Conservation (phyloP, 2,888 invertebrate species). For the Hyalella azteca region DNA sequence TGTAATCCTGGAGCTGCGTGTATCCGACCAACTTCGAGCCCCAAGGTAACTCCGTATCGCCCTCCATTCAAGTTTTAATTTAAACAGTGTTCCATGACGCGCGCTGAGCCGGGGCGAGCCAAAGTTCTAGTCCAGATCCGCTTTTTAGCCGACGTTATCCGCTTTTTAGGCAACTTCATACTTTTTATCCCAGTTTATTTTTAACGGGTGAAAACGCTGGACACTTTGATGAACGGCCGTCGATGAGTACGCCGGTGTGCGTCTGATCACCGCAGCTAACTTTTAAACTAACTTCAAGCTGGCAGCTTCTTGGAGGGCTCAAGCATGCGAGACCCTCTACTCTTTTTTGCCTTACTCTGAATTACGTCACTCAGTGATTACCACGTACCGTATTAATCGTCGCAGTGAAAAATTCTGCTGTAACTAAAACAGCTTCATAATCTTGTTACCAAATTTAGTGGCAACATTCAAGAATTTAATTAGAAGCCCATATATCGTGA, state of each 20-base stretch:
- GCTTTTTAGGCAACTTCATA: constrained; percentile 6
- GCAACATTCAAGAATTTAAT: too few relatives aligned
- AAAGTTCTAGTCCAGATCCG: constrained; percentile 13
- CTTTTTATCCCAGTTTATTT: constrained; percentile 25
- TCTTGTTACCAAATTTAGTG: too few relatives aligned
- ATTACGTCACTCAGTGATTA: too few relatives aligned
- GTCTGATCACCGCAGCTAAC: not conserved
- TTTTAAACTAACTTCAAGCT: not conserved
- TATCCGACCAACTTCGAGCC: not conserved
- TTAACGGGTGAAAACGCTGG: constrained; percentile 7
- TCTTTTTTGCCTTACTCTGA: too few relatives aligned
- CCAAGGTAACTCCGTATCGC: constrained; percentile 9
- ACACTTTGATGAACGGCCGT: constrained; percentile 21
- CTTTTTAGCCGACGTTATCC: constrained; percentile 21
- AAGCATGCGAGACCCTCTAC: too few relatives aligned
- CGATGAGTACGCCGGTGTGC: constrained; percentile 2
- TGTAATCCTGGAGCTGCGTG: not conserved
- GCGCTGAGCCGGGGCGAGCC: not conserved
- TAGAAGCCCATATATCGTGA: too few relatives aligned
- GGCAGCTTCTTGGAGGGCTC: too few relatives aligned
- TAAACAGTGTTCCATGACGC: constrained; percentile 14
- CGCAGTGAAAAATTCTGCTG: too few relatives aligned
- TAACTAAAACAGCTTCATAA: too few relatives aligned
- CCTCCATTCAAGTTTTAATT: constrained; percentile 29
- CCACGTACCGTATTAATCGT: too few relatives aligned